Conservation (phyloP, 1,140 invertebrate species). For the Yoshiicerus persimilis region DNA sequence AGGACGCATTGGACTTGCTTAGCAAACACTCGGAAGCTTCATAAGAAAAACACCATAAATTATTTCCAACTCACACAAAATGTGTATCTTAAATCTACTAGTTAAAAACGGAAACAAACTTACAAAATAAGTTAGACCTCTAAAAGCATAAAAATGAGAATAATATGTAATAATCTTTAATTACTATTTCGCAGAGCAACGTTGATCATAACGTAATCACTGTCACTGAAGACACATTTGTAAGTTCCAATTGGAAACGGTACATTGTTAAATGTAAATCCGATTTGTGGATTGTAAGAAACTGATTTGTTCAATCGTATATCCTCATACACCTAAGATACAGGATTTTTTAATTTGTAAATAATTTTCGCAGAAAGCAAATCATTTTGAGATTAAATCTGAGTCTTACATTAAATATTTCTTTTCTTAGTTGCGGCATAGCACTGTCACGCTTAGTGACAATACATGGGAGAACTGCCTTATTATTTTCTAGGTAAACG, state of each 20-base stretch:
- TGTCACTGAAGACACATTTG: neutral
- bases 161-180: neutral
- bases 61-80: too few species aligned
- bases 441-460: neutral
- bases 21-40: neutral
- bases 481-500: neutral
- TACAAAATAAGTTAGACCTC: too few species aligned
- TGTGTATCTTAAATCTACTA: too few species aligned
- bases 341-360: too few species aligned
- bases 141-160: neutral
- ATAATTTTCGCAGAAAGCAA: too few species aligned
- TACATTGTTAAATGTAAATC: conserved; percentile 18
- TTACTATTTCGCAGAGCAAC: neutral
- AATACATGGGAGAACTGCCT: neutral
- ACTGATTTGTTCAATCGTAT: neutral
- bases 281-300: neutral
- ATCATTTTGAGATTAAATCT: neutral
- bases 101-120: too few species aligned
- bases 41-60: neutral
- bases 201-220: neutral
- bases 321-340: neutral
- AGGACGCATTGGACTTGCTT: neutral
- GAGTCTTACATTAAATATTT: neutral
- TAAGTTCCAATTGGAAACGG: conserved; percentile 15
- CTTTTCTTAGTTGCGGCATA: neutral